Percentiles rank a stretch among this genome's conserved stretches.
Conservation (phyloP, 2,888 invertebrate species). For the Cyaniris semiargus region DNA sequence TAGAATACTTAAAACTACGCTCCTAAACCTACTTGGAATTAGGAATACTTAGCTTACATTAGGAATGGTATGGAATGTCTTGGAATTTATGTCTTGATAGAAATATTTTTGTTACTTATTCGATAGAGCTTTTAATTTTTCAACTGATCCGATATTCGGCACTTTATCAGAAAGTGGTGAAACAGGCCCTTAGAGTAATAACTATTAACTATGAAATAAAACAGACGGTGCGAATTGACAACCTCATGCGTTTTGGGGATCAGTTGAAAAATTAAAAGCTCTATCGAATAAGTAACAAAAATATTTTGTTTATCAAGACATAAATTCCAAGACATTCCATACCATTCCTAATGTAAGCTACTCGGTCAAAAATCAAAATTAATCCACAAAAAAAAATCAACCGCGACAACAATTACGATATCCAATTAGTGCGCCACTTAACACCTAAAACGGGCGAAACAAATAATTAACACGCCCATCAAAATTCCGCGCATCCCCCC, state of each 20-base stretch:
- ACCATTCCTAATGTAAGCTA: slow-evolving; percentile 35
- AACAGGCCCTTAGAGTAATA: no score
- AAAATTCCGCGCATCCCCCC: slow-evolving; percentile 59
- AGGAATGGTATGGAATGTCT: neutral
- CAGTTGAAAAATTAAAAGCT: neutral
- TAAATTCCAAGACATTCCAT: neutral
- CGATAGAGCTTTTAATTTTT: neutral
- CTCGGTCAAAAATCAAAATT: slow-evolving; percentile 22
- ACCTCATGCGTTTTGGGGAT: no score
- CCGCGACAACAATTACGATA: slow-evolving; percentile 3
- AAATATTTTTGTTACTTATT: neutral
- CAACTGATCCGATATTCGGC: no score
- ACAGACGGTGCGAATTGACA: no score
- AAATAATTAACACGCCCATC: slow-evolving; percentile 60
- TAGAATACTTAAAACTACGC: no score
- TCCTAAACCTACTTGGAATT: no score
- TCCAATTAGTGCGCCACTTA: slow-evolving; percentile 32
- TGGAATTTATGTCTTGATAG: neutral
- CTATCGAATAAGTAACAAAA: neutral
- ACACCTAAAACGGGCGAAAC: slow-evolving; percentile 47
- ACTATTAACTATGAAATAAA: no score
- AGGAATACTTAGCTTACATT: slow-evolving; percentile 35
- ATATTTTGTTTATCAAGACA: neutral
- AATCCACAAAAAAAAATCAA: neutral
- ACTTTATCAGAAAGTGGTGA: no score